Conservation (phyloP, 1,140 invertebrate species). For the honey bee (Apis mellifera) region DNA sequence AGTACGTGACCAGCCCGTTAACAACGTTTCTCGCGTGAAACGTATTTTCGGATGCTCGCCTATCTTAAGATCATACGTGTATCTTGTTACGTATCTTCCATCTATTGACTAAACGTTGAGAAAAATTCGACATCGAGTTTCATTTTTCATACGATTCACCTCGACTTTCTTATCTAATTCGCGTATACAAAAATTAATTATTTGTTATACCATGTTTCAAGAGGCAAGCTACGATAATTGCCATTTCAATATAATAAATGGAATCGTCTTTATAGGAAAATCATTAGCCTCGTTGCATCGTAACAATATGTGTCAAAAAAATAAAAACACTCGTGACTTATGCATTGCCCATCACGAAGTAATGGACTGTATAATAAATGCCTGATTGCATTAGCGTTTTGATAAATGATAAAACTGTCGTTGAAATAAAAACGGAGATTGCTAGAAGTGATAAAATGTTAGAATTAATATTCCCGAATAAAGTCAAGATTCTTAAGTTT, state of each 20-base stretch:
- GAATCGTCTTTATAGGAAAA: constrained; percentile 47
- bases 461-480: background rate
- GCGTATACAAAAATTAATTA: too few species aligned
- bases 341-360: constrained; percentile 18
- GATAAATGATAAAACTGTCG: background rate
- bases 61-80: background rate
- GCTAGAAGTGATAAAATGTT: background rate
- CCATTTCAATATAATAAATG: background rate
- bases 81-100: background rate
- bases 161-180: too few species aligned
- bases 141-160: too few species aligned
- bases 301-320: background rate
- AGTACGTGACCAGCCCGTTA: constrained; percentile 53
- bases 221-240: too few species aligned
- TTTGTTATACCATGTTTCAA: too few species aligned
- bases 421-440: background rate
- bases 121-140: too few species aligned
- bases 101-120: background rate
- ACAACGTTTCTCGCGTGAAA: constrained; percentile 20
- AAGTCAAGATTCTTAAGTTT: too few species aligned
- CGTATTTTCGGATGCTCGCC: constrained; percentile 34
- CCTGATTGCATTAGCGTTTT: constrained; percentile 22
- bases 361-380: constrained; percentile 37
- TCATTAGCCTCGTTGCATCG: constrained; percentile 33
- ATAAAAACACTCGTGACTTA: constrained; percentile 6